Evolutionary conservation across 2,888 invertebrate species (phyloP).

Genomic region (Lasioglossum zephyrum): DNA sequence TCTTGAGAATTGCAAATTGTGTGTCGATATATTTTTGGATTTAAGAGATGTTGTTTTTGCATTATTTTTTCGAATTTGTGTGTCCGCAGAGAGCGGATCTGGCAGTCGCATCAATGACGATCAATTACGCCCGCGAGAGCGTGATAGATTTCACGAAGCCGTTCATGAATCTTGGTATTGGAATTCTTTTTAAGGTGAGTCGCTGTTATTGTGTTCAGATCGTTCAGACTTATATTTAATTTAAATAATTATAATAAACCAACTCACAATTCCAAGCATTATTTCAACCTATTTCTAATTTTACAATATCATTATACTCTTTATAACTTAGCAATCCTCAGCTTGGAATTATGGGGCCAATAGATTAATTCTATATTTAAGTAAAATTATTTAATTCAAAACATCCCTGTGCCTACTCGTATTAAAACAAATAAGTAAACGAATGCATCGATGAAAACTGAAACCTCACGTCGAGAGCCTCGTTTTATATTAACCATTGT

Average conservation of each 20-base stretch:
- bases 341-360: background rate
- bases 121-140: constrained; percentile 97
- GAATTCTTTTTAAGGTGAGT: constrained; percentile 96
- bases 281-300: background rate
- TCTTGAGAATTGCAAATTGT: background rate
- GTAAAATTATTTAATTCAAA: background rate
- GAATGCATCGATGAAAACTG: background rate
- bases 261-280: background rate
- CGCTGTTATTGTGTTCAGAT: constrained; percentile 24
- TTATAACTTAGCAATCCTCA: background rate
- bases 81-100: constrained; percentile 94
- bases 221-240: background rate
- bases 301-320: too few species aligned
- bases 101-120: constrained; percentile 98
- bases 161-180: constrained; percentile 98
- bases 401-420: background rate
- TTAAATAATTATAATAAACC: background rate
- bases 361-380: background rate
- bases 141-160: constrained; percentile 99
- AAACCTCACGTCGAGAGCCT: constrained; percentile 27
- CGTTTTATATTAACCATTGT: background rate
- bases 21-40: too few species aligned
- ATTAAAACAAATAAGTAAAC: background rate
- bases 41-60: background rate
- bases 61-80: background rate